Percentiles rank a stretch among this genome's conserved stretches.
phyloP scores from a whole-genome alignment of 2,888 invertebrate species.

The Galerucella nymphaeae region DNA sequence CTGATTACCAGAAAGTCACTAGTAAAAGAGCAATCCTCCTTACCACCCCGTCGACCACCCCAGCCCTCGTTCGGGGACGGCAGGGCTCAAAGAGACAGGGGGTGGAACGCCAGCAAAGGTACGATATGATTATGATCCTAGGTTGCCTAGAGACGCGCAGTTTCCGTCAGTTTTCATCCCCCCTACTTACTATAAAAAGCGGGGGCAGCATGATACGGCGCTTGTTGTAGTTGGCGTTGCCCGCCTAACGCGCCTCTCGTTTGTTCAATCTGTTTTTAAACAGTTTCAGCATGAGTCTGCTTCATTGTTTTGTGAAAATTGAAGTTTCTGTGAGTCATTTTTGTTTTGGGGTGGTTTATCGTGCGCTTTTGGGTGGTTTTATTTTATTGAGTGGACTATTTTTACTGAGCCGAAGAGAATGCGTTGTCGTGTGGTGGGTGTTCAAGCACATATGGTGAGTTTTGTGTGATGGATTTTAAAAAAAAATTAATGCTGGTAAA shows the following conservation, averaged over 20 bases:
- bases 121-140: slow-evolving; percentile 66
- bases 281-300: slow-evolving; percentile 22
- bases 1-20: slow-evolving; percentile 55
- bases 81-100: slow-evolving; percentile 48
- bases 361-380: slow-evolving; percentile 30
- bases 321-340: slow-evolving; percentile 26
- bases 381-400: slow-evolving; percentile 27
- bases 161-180: slow-evolving; percentile 63
- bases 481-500: background rate
- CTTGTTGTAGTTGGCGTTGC: slow-evolving; percentile 38
- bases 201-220: slow-evolving; percentile 54
- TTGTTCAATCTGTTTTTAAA: slow-evolving; percentile 22
- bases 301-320: slow-evolving; percentile 22
- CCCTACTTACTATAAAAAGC: slow-evolving; percentile 60
- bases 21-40: slow-evolving; percentile 58
- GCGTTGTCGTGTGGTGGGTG: slow-evolving; percentile 4
- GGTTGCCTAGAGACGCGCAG: slow-evolving; percentile 64
- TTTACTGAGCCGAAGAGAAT: slow-evolving; percentile 4
- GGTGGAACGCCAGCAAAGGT: slow-evolving; percentile 46
- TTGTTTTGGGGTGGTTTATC: slow-evolving; percentile 26
- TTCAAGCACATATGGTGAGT: slow-evolving; percentile 32
- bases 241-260: slow-evolving; percentile 27
- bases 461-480: background rate
- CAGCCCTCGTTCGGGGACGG: slow-evolving; percentile 45
- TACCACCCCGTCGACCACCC: slow-evolving; percentile 37